phyloP scores from a whole-genome alignment of 2,888 invertebrate genomes.

The Ganaspis brasiliensis region DNA sequence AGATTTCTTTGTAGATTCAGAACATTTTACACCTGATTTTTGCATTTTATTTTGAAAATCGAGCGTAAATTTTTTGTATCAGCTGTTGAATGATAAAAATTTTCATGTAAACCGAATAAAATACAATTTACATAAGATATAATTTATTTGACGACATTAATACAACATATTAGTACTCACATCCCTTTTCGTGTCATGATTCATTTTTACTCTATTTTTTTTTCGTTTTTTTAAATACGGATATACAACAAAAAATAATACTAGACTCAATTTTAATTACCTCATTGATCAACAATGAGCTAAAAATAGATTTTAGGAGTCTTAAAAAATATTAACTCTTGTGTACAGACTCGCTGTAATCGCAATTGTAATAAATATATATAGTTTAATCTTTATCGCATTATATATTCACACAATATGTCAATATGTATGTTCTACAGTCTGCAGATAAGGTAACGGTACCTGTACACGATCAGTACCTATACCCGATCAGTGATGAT shows the following conservation, averaged over 20 bases:
- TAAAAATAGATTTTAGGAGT: conserved; percentile 73
- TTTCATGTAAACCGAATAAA: neutral
- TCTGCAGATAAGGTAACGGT: too few relatives aligned
- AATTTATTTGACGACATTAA: conserved; percentile 75
- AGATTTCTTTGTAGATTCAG: too few relatives aligned
- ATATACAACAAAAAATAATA: conserved; percentile 62
- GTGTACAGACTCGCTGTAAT: conserved; percentile 41
- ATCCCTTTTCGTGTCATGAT: conserved; percentile 43
- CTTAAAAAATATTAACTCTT: conserved; percentile 62
- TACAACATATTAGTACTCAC: conserved; percentile 63
- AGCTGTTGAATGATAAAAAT: too few relatives aligned
- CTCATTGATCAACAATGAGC: conserved; percentile 78
- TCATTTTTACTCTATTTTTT: conserved; percentile 35
- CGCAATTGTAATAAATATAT: conserved; percentile 21
- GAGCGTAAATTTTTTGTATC: too few relatives aligned
- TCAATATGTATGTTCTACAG: neutral
- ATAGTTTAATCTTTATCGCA: conserved; percentile 16
- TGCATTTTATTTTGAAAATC: too few relatives aligned
- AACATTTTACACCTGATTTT: too few relatives aligned
- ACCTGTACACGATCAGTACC: too few relatives aligned
- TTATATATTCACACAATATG: conserved; percentile 8
- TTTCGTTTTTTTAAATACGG: conserved; percentile 23
- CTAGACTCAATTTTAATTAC: conserved; percentile 64
- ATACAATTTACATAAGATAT: conserved; percentile 68
- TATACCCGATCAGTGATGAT: too few relatives aligned